Conservation (phyloP, 2,888 invertebrate genomes). For the Epinotia brunnichana region DNA sequence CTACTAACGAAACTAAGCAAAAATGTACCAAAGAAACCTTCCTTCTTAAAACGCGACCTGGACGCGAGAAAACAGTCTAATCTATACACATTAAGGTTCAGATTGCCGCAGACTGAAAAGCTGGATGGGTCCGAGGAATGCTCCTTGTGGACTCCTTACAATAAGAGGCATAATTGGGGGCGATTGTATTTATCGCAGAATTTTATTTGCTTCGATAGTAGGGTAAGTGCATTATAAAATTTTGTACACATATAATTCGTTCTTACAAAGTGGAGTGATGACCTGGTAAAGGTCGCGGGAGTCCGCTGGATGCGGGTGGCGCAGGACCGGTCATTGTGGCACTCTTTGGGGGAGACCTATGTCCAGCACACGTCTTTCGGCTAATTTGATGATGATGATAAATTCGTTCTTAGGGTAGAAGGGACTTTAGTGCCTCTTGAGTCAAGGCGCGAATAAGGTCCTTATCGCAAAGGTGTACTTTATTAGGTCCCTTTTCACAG, state of each 20-base stretch:
- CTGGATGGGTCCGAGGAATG: constrained; percentile 97
- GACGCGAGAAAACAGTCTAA: constrained; percentile 98
- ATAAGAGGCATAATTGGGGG: constrained; percentile 94
- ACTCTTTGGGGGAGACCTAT: no score
- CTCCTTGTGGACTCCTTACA: constrained; percentile 97
- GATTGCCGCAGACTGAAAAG: constrained; percentile 95
- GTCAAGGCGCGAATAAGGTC: background rate
- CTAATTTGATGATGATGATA: no score
- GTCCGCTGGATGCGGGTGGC: no score
- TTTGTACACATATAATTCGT: background rate
- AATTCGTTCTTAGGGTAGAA: no score
- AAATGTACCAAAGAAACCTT: constrained; percentile 94
- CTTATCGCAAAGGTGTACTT: background rate
- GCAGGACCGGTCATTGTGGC: no score
- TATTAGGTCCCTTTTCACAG: background rate
- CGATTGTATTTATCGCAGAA: constrained; percentile 95
- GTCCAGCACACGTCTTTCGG: no score
- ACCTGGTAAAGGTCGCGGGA: no score
- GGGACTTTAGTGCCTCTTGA: background rate
- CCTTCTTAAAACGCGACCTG: constrained; percentile 96
- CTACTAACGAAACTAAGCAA: constrained; percentile 92
- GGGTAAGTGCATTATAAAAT: constrained; percentile 88
- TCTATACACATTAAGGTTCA: constrained; percentile 91
- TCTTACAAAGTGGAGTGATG: no score
- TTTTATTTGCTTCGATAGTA: constrained; percentile 97